Conservation (phyloP, 2,888 invertebrate genomes). For the Andrena bicolor region DNA sequence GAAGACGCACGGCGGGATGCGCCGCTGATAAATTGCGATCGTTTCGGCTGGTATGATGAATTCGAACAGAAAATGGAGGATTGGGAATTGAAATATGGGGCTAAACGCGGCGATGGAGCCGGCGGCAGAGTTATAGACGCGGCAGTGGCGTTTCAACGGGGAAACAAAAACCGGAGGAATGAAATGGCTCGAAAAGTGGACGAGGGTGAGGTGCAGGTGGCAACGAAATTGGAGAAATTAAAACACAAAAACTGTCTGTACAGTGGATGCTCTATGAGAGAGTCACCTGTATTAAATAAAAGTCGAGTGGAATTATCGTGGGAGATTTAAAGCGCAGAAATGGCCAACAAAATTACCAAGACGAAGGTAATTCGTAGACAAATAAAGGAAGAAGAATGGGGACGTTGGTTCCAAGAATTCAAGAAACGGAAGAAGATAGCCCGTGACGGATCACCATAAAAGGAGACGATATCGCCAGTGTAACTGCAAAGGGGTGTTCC, state of each 20-base stretch:
- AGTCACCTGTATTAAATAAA: too few species aligned
- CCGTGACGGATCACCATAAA: not conserved
- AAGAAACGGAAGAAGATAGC: too few species aligned
- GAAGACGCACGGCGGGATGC: conserved; percentile 20
- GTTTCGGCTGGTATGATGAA: conserved; percentile 36
- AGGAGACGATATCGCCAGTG: not conserved
- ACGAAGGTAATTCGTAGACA: too few species aligned
- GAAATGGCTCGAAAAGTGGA: not conserved
- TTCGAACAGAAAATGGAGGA: conserved; percentile 20
- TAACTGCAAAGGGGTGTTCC: not conserved
- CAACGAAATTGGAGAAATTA: not conserved
- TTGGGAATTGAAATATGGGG: conserved; percentile 36
- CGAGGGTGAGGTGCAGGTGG: not conserved
- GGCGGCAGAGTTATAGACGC: not conserved
- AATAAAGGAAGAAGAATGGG: too few species aligned
- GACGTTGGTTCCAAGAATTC: too few species aligned
- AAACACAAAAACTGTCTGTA: not conserved
- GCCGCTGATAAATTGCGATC: conserved; percentile 42
- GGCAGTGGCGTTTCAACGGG: conserved; percentile 20
- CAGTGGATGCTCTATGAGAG: too few species aligned
- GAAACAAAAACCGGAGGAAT: conserved; percentile 1
- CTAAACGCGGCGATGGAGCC: conserved; percentile 19
- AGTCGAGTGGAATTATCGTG: too few species aligned
- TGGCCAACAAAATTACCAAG: too few species aligned
- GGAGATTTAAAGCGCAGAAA: too few species aligned